These are phyloP conservation scores for Ailurus styani DNA, from an alignment of 2,113 vertebrate genomes.

Conservation along the genomic window DNA sequence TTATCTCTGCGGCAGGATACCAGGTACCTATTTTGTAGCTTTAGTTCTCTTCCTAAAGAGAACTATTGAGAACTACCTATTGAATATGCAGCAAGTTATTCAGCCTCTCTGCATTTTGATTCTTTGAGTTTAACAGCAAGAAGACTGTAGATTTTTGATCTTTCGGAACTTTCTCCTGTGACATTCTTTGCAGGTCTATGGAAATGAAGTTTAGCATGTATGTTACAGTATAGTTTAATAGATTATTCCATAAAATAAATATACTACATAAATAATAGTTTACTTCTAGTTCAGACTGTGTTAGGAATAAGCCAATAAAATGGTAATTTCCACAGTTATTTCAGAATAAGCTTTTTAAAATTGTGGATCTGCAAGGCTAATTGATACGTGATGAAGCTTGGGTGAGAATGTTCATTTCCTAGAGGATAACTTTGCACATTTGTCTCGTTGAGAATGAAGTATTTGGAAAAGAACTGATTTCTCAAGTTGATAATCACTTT, in stretches of 20 bases:
- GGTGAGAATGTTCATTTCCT: background rate
- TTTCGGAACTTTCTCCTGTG: background rate
- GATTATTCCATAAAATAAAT: background rate
- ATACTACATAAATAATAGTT: background rate
- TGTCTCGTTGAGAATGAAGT: background rate
- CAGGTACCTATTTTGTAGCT: background rate
- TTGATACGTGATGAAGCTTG: background rate
- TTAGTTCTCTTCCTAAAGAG: background rate
- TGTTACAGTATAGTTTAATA: background rate
- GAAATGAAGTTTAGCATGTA: background rate
- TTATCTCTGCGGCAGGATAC: background rate
- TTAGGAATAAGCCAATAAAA: background rate
- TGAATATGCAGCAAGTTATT: background rate
- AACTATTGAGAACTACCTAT: no score
- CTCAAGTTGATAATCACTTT: background rate
- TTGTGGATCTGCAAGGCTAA: background rate
- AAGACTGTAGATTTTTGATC: background rate
- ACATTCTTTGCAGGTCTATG: background rate
- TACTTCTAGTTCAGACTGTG: background rate
- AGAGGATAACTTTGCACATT: background rate
- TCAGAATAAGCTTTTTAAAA: background rate
- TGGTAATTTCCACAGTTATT: conserved; percentile 16
- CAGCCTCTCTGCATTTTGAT: background rate
- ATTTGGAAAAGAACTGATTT: background rate
- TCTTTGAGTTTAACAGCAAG: background rate